These are phyloP conservation scores for Drosophila bocqueti DNA, from an alignment of 1,140 invertebrate species.

Conservation along the genomic window DNA sequence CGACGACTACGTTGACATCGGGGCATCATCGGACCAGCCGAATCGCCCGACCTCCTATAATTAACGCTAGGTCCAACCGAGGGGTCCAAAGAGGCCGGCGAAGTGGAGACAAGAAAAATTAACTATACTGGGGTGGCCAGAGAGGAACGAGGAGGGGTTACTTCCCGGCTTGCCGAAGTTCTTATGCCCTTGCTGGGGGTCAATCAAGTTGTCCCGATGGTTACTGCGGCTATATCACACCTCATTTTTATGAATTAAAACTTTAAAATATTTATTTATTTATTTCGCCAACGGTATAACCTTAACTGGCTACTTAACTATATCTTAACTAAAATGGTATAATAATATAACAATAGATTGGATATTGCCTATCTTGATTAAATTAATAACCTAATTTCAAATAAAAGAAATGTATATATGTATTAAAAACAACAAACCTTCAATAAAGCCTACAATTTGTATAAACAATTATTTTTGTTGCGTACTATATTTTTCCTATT, in stretches of 20 bases:
- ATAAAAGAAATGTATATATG: no score
- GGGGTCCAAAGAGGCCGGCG: conserved; percentile 54
- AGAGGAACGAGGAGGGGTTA: not conserved
- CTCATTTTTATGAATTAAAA: not conserved
- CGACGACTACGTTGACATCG: conserved; percentile 62
- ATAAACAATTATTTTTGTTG: no score
- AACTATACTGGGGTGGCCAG: not conserved
- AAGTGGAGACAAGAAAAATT: conserved; percentile 34
- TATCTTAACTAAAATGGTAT: no score
- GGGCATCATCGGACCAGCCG: conserved; percentile 48
- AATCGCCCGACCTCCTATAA: conserved; percentile 73
- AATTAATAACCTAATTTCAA: no score
- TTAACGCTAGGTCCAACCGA: conserved; percentile 70
- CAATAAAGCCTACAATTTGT: no score
- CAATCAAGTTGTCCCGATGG: not conserved
- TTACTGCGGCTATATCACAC: not conserved
- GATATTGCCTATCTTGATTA: no score
- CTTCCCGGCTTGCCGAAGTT: not conserved
- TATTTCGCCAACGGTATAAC: no score
- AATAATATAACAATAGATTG: no score
- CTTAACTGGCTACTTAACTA: no score
- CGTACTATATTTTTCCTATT: no score
- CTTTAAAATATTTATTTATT: no score
- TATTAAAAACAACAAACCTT: no score
- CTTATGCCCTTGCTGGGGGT: not conserved